Conservation (phyloP, 2,113 vertebrate species). For the Gobiocypris rarus region DNA sequence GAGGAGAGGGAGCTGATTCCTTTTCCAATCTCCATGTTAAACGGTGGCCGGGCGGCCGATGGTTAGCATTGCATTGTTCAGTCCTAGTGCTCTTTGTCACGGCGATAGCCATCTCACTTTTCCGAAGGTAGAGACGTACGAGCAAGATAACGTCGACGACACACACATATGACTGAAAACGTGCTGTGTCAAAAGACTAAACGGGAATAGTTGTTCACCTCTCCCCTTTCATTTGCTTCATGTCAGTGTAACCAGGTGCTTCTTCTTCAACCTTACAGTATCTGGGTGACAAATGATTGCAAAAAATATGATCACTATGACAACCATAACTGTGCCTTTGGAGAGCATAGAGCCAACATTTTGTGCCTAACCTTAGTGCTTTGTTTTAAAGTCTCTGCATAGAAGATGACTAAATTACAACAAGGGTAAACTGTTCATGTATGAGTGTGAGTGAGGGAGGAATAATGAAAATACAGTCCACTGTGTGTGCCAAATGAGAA, state of each 20-base stretch:
- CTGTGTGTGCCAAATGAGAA: conserved; percentile 70
- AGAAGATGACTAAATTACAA: conserved; percentile 71
- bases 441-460: conserved; percentile 38
- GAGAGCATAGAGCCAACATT: conserved; percentile 62
- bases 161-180: conserved; percentile 21
- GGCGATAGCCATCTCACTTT: conserved; percentile 68
- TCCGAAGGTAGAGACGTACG: conserved; percentile 55
- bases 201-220: conserved; percentile 37
- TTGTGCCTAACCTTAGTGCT: conserved; percentile 77
- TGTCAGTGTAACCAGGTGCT: conserved; percentile 68
- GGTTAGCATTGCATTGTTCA: conserved; percentile 75
- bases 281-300: conserved; percentile 54
- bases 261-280: conserved; percentile 71
- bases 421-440: conserved; percentile 70
- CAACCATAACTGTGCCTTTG: conserved; percentile 75
- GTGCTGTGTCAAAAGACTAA: conserved; percentile 16
- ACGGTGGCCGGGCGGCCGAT: conserved; percentile 76
- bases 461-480: conserved; percentile 57
- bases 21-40: conserved; percentile 82
- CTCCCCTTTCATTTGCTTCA: conserved; percentile 12
- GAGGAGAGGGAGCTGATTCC: conserved; percentile 69
- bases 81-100: conserved; percentile 64
- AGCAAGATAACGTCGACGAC: conserved; percentile 43
- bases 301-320: conserved; percentile 77
- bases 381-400: conserved; percentile 76